Conservation (phyloP, 2,797 vertebrate genomes). For the Sebastes itinus region DNA sequence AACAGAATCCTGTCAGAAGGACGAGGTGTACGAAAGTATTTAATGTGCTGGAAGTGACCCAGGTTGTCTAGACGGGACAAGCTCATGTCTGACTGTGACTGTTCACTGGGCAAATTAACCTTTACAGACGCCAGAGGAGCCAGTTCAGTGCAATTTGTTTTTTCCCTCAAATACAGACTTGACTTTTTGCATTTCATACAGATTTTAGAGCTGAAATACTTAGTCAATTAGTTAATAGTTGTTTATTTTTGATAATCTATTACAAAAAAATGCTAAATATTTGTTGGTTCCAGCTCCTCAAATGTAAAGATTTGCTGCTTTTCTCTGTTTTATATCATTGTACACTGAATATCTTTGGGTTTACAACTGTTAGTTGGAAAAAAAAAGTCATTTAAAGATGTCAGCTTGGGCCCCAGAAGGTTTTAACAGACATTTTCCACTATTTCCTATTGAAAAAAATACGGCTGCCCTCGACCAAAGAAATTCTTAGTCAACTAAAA, state of each 20-base stretch:
- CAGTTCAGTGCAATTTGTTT: neutral
- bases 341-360: too few species aligned
- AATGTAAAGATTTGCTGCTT: neutral
- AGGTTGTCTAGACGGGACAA: constrained; percentile 52
- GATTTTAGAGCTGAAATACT: neutral
- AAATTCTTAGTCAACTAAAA: too few species aligned
- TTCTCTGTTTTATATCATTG: too few species aligned
- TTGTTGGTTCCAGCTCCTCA: neutral
- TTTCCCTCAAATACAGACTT: neutral
- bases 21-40: constrained; percentile 3
- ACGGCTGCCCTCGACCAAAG: too few species aligned
- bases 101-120: neutral
- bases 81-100: constrained; percentile 27
- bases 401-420: rapidly evolving
- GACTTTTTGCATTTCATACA: neutral
- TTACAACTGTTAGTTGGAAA: neutral
- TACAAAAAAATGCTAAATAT: neutral
- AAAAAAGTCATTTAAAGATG: neutral
- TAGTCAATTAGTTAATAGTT: neutral
- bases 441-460: too few species aligned
- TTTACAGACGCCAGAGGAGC: neutral
- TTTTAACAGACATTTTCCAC: too few species aligned
- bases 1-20: constrained; percentile 13
- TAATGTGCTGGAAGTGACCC: constrained; percentile 24
- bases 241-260: rapidly evolving